Percentiles rank a stretch among this genome's conserved stretches.
These are phyloP conservation scores for Cettia cetti DNA, from an alignment of 2,113 vertebrate genomes.

Conservation along the genomic window DNA sequence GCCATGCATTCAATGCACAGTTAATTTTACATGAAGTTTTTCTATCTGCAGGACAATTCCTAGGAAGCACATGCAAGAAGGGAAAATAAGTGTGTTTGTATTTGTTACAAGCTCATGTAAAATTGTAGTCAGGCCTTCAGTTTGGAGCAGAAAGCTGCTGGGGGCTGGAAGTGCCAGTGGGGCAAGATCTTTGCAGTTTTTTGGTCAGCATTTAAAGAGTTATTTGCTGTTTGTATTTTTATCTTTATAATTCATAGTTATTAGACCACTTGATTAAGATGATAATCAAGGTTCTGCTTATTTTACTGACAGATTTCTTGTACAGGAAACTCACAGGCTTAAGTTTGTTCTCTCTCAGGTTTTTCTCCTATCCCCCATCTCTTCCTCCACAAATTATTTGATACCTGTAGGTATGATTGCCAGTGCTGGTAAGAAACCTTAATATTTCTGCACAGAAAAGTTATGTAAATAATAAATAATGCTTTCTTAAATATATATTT, in stretches of 20 bases:
- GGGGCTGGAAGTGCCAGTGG: background rate
- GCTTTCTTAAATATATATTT: background rate
- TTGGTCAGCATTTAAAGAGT: background rate
- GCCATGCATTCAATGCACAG: accelerated
- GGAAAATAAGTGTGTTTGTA: background rate
- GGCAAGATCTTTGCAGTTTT: background rate
- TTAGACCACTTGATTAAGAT: background rate
- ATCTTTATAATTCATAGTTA: background rate
- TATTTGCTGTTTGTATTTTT: background rate
- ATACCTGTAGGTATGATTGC: background rate
- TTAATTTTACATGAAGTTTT: background rate
- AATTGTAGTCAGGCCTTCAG: background rate
- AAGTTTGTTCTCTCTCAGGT: background rate
- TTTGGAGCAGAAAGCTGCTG: background rate
- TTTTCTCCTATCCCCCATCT: background rate
- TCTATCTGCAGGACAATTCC: background rate
- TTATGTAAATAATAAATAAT: background rate
- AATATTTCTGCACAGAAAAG: background rate
- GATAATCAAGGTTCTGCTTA: background rate
- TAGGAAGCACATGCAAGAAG: background rate
- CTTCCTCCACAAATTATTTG: background rate
- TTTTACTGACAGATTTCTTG: background rate
- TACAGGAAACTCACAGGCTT: background rate
- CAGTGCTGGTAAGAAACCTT: background rate
- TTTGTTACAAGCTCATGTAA: background rate